Percentiles rank a stretch among this genome's conserved stretches.
Conservation (phyloP, 1,140 invertebrate species). For the Ganaspis sp. region DNA sequence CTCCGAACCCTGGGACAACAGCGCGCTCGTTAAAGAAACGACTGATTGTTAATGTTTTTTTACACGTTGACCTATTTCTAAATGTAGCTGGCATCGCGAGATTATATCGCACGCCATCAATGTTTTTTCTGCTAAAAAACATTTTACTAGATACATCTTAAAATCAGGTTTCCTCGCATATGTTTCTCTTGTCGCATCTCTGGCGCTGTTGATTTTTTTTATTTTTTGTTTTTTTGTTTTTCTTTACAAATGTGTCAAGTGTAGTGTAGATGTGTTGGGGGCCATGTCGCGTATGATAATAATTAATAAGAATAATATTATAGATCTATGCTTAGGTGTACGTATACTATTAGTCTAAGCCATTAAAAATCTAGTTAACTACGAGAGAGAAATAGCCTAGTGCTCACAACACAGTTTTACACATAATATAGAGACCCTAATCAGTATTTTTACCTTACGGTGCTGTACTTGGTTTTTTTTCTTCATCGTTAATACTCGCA, state of each 20-base stretch:
- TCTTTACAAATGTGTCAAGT: neutral
- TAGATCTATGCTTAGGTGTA: conserved; percentile 32
- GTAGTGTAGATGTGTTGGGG: neutral
- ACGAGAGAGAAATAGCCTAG: conserved; percentile 58
- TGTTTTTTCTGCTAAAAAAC: neutral
- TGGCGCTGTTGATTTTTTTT: neutral
- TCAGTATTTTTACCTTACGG: conserved; percentile 40
- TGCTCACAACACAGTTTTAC: conserved; percentile 60
- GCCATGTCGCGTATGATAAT: conserved; percentile 12
- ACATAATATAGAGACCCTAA: conserved; percentile 46
- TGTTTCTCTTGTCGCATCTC: neutral
- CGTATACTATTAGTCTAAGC: neutral
- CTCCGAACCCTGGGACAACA: conserved; percentile 52
- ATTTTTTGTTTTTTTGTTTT: neutral
- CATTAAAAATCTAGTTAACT: conserved; percentile 57
- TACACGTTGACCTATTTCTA: conserved; percentile 6
- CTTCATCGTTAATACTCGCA: conserved; percentile 59
- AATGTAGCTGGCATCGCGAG: neutral
- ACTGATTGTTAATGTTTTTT: neutral
- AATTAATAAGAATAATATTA: conserved; percentile 38
- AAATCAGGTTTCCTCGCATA: conserved; percentile 8
- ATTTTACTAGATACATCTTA: neutral
- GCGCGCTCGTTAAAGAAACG: conserved; percentile 17
- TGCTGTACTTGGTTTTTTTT: conserved; percentile 36
- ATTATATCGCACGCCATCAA: neutral